Percentiles rank a stretch among this genome's conserved stretches.
These are phyloP conservation scores for Arvicanthis niloticus DNA, from an alignment of 2,113 vertebrate species.

Conservation along the genomic window DNA sequence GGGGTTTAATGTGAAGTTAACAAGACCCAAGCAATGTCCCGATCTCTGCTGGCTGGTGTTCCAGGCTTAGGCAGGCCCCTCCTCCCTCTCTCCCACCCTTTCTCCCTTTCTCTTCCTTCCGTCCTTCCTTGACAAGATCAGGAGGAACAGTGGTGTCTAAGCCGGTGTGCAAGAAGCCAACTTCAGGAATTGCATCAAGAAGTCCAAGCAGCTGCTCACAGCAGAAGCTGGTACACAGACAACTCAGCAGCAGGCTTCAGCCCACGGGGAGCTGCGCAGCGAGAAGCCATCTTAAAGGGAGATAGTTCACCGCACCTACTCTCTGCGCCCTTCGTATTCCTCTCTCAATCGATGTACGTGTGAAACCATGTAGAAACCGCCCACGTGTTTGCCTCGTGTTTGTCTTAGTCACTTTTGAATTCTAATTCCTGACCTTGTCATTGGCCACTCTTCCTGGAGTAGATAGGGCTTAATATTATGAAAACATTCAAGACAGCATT, in stretches of 20 bases:
- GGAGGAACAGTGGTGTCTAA: neutral
- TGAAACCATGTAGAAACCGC: no score
- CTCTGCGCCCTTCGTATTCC: neutral
- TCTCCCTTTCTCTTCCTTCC: neutral
- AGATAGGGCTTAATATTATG: neutral
- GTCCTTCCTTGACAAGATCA: neutral
- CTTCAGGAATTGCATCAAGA: neutral
- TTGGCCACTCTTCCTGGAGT: neutral
- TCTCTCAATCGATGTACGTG: rapidly evolving
- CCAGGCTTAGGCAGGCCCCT: neutral
- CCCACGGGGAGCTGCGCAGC: neutral
- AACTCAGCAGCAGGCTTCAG: neutral
- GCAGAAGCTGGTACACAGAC: neutral
- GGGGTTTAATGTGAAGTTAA: neutral
- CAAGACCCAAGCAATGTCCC: neutral
- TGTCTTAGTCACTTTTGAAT: neutral
- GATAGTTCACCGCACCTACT: rapidly evolving
- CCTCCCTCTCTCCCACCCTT: neutral
- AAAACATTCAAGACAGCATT: slow-evolving; percentile 13
- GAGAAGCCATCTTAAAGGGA: neutral
- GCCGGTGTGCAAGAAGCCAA: neutral
- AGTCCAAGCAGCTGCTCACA: neutral
- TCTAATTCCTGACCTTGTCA: neutral
- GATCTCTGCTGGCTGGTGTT: neutral
- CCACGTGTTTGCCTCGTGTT: neutral